Base-by-base conservation (phyloP, 2,888 invertebrate genomes). In the Cheilosia vulpina region DNA sequence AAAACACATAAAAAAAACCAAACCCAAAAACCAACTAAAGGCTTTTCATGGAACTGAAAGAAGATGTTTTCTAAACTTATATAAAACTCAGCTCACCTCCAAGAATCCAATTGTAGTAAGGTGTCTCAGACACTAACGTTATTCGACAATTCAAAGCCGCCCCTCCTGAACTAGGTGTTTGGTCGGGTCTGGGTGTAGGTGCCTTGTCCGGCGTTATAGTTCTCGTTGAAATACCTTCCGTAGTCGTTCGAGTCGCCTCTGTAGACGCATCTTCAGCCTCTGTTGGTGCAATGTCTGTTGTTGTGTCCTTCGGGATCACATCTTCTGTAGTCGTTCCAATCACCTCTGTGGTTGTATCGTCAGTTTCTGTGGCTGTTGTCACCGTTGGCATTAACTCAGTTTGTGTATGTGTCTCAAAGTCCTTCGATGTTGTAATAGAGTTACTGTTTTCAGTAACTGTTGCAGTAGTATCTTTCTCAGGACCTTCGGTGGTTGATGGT, bases 41-140 rank as follows among this genome's bases (percentile, higher is more conserved):
- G 1, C 11, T 38, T 1, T 3, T 11, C 3, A 38, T 13, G 34
- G 7, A 13, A 11, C 13, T 13, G 13, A 38, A 38, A 3, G 38
- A 13, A 13, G 13, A 13, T 38, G 2, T 4, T 38, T 13, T 4
- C 13, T 13, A 27, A 6, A 38, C 11, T 38, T 13, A 13, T 13
- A 38, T 38, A 38, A 13, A 38, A 38, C 11, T 1, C 4, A 31
- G 69, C 68, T 69, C 31, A 38, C 77, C 77, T 77, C 68, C 55
- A 7, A 68, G 62, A 53, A 77, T 45, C 68, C 68, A 77, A 68
- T 69, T 68, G 6, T 45, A 78, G 27, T 57, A 78, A 7, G 77
- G 62, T 2, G 19, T 27, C 17, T 62, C 77, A 1, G 69, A 6
- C 41, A 19, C 21, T n/a, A 41, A 27, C 9, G 31, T 15, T 47